Evolutionary conservation across 37 sponge, comb jelly and placozoan species (phyloP).

Genomic region (Halisarca cf. caerulea): DNA sequence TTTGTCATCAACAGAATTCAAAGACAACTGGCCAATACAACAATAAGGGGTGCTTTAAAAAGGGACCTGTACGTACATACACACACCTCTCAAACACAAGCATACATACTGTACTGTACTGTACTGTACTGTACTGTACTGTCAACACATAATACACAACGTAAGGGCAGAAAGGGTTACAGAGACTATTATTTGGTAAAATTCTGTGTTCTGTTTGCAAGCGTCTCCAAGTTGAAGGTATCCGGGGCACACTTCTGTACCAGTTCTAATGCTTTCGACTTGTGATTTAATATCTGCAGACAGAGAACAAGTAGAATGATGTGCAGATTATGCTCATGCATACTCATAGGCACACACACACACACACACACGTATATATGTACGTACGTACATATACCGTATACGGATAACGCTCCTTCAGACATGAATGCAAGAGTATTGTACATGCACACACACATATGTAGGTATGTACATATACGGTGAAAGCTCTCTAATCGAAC

Average conservation of each 20-base stretch:
- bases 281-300: neutral
- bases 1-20: too few species aligned
- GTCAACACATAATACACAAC: neutral
- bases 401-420: neutral
- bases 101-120: neutral
- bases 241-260: conserved; percentile 24
- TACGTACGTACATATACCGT: neutral
- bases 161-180: neutral
- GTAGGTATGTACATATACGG: too few species aligned
- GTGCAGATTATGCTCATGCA: too few species aligned
- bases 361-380: neutral
- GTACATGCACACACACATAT: too few species aligned
- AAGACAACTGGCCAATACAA: too few species aligned
- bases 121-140: neutral
- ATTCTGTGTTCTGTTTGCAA: neutral
- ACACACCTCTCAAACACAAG: neutral
- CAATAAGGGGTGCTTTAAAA: neutral
- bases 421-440: too few species aligned
- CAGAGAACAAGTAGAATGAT: neutral
- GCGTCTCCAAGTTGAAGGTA: neutral
- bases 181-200: neutral
- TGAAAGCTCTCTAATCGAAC: too few species aligned
- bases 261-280: conserved; percentile 5
- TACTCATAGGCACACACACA: neutral
- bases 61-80: neutral